These are phyloP conservation scores for Silurus meridionalis DNA, from an alignment of 2,113 vertebrate species.

Conservation along the genomic window DNA sequence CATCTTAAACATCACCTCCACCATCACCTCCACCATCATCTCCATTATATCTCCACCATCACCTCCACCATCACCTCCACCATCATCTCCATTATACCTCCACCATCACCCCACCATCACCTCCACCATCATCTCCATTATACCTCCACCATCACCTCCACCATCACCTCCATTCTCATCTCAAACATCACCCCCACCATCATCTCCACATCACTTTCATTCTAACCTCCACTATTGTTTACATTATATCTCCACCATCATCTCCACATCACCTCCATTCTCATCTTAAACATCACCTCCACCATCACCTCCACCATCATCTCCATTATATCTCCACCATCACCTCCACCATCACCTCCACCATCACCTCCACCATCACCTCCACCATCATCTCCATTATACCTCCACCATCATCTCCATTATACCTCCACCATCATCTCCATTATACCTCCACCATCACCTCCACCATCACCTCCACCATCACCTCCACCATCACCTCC, in stretches of 20 bases:
- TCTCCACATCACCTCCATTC: too few species aligned
- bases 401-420: neutral
- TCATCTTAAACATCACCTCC: too few species aligned
- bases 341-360: neutral
- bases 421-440: neutral
- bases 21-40: neutral
- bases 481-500: neutral
- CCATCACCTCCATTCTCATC: neutral
- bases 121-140: too few species aligned
- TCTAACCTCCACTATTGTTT: too few species aligned
- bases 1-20: neutral
- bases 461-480: neutral
- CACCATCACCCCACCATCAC: too few species aligned
- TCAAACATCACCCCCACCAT: neutral
- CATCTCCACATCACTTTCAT: neutral
- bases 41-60: neutral
- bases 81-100: neutral
- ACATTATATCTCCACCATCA: too few species aligned
- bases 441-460: neutral
- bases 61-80: neutral
- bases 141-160: neutral
- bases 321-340: neutral
- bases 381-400: too few species aligned
- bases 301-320: neutral
- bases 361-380: too few species aligned